Percentiles rank a stretch among this genome's conserved stretches.
phyloP scores from a whole-genome alignment of 2,797 vertebrate genomes.

The Furcifer pardalis region DNA sequence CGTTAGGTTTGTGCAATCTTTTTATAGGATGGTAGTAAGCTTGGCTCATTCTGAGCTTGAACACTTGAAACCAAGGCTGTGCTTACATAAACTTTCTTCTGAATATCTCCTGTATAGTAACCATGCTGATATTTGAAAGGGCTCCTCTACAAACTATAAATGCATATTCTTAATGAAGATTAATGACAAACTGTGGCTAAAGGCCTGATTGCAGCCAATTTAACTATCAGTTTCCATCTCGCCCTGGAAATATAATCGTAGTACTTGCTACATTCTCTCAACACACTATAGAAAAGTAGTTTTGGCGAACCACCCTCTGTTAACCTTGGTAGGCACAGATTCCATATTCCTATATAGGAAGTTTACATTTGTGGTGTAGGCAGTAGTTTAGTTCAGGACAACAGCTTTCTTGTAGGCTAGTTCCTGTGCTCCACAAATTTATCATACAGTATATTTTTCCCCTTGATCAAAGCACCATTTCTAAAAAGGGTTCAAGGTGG shows the following conservation, averaged over 20 bases:
- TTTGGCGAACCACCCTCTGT: neutral
- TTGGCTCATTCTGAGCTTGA: neutral
- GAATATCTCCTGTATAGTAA: neutral
- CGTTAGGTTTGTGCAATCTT: neutral
- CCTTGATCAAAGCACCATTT: neutral
- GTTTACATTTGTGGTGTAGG: neutral
- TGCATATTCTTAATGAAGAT: neutral
- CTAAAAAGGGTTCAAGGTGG: neutral
- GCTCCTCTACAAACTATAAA: neutral
- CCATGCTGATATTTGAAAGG: neutral
- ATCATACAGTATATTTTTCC: neutral
- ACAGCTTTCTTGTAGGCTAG: neutral
- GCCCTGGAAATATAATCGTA: neutral
- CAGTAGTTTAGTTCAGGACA: neutral
- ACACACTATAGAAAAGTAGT: too few species aligned
- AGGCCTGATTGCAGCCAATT: neutral
- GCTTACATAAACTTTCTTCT: neutral
- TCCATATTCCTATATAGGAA: neutral
- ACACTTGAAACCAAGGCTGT: neutral
- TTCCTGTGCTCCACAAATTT: neutral
- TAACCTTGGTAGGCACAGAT: neutral
- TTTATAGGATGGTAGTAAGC: neutral
- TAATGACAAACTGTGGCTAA: neutral
- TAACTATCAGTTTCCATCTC: too few species aligned
- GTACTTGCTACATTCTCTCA: too few species aligned